Base-by-base conservation (phyloP, 2,113 vertebrate species). In the Ifrita kowaldi region DNA sequence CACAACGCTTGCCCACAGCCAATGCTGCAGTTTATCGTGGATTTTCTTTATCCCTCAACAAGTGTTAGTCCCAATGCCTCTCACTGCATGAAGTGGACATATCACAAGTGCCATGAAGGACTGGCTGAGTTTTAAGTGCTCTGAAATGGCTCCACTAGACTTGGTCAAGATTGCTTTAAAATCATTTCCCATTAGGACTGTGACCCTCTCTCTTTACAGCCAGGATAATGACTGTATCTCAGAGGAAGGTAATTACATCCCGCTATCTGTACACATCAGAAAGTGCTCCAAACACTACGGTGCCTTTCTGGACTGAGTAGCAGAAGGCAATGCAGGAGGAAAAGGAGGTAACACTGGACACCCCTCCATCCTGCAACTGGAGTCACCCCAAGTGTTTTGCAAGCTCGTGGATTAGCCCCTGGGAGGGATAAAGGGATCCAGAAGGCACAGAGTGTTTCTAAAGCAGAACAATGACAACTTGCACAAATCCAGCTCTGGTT, bases 81-180 rank as follows among this genome's bases (percentile, higher is more conserved):
- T 95, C 35, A 6, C 62, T 14, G 1, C 56, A 71, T 65, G 84
- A 95, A 96, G 94, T 80, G 77, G 85, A 78, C 83, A 30, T 76
- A 85, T 89, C 93, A 92, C 71, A 96, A 93, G 84, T 86, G 81
- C 75, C 2, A 10, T 79, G 90, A 94, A 95, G 91, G 84, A 77
- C 74, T 68, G 37, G 70, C 90, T 94, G 89, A 90, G 92, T 93
- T 81, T 94, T 92, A 95, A 95, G 91, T 89, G 95, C 65, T 95
- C 83, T 93, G 93, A 97, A 97, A 97, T 87, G 82, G 90, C 79
- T 95, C 79, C 68, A 93, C 89, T 94, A 95, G 89, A 94, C 64
- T 90, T 85, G 93, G 83, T 91, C 92, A 97, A 96, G 91, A 95
- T 82, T 91, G 97, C 79, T 95, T 91, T 94, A 90, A 96, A 97